These are phyloP conservation scores for Pseudochromis fuscus DNA, from an alignment of 2,797 vertebrate species.

Conservation along the genomic window DNA sequence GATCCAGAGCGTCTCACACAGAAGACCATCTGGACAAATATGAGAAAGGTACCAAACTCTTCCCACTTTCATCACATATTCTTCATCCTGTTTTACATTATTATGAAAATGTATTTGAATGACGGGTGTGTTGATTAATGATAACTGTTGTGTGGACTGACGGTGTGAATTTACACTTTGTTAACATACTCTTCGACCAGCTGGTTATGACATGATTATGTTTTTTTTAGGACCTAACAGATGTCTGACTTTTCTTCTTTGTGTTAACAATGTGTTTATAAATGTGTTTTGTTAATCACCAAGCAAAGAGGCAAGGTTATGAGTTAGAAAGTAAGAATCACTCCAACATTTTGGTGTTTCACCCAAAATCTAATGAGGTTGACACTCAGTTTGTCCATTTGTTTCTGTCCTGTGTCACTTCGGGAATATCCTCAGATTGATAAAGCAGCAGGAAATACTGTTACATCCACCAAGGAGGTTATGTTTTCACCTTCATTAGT, in stretches of 20 bases:
- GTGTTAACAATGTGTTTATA: slow-evolving; percentile 24
- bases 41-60: slow-evolving; percentile 73
- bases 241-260: slow-evolving; percentile 2
- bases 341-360: background rate
- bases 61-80: slow-evolving; percentile 23
- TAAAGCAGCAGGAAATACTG: background rate
- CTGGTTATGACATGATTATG: slow-evolving; percentile 12
- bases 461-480: too few relatives aligned
- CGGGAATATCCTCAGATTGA: background rate
- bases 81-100: slow-evolving; percentile 28
- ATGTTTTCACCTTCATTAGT: too few relatives aligned
- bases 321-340: background rate
- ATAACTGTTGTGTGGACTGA: slow-evolving; percentile 11
- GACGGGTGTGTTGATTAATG: slow-evolving; percentile 8
- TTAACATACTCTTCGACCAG: slow-evolving; percentile 17
- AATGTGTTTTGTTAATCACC: background rate
- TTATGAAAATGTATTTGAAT: slow-evolving; percentile 32
- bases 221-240: background rate
- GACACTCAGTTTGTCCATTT: background rate
- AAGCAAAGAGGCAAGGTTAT: background rate
- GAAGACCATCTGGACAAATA: slow-evolving; percentile 27
- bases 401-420: background rate
- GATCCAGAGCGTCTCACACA: slow-evolving; percentile 40
- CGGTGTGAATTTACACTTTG: background rate
- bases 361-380: too few relatives aligned